Conservation (phyloP, 2,797 vertebrate genomes). For the Channallabes apus region DNA sequence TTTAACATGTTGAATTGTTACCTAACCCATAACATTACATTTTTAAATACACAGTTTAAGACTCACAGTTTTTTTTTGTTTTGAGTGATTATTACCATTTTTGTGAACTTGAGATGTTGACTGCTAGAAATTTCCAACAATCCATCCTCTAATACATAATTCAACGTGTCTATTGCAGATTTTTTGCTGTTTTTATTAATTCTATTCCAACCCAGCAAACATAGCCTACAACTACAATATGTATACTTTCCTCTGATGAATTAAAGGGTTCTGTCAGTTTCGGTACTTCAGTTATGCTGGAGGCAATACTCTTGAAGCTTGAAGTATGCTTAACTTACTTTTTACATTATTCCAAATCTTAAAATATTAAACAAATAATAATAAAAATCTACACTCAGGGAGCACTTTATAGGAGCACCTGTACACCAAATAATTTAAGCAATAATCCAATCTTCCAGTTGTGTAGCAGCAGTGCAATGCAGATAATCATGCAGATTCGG, state of each 20-base stretch:
- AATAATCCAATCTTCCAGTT: not conserved
- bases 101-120: not conserved
- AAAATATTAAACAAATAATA: not conserved
- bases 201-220: not conserved
- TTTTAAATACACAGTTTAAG: not conserved
- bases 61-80: not conserved
- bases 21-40: not conserved
- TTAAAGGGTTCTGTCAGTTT: not conserved
- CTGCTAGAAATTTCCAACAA: not conserved
- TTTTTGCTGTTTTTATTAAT: not conserved
- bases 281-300: not conserved
- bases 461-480: not conserved
- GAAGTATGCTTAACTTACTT: not conserved
- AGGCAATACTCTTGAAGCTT: too few relatives aligned
- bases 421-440: not conserved
- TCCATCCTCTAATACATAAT: not conserved
- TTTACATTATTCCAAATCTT: not conserved
- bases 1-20: not conserved
- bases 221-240: not conserved
- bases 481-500: not conserved
- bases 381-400: not conserved
- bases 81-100: not conserved
- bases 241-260: not conserved
- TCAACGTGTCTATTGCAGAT: not conserved
- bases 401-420: not conserved